Evolutionary conservation across 2,888 invertebrate species (phyloP), one percentile per base, ranked within the genome.

Genomic region (Phrixothrix hirtus): DNA sequence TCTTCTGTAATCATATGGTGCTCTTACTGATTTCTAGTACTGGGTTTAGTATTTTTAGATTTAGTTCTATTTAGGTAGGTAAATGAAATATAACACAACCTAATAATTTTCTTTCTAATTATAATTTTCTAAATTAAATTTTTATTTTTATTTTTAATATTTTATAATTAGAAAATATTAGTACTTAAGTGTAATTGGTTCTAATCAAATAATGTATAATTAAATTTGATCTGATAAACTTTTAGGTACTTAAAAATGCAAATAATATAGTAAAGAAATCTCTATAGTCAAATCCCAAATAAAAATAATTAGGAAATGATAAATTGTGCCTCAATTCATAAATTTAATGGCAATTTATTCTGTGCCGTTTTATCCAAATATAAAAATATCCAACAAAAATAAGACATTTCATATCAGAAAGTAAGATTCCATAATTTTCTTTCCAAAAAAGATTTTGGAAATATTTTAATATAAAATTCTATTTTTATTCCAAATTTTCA

Each of bases 261-360:
- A 44, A 27, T 44, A 29, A 27, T 13, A 13, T 45, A 45, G 45
- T 30, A 37, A 36, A 45, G 9, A 36, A 37, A 30, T 14, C 21
- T 14, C 9, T 31, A 27, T 25, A 35, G 9, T 35, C 9, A 35
- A 35, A 11, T 25, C 7, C 16, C 6, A 32, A 6, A 6, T 10
- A 14, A 13, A 43, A 50, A 31, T 37, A 43, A 13, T 11, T 35
- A 41, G 30, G 9, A 35, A 43, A 44, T 34, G 37, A 50, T 38
- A 44, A 50, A 50, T 34, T 27, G 50, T 50, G 50, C 50, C 50
- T 50, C 50, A 12, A 38, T 21, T 21, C 4, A 3, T 3, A 21
- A 3, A 5, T 21, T 21, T 21, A 21, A 21, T 21, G 21, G 7
- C 21, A n/a, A n/a, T n/a, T n/a, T 21, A 21, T 21, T 21, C 7